phyloP scores from a whole-genome alignment of 2,888 invertebrate species.

The Venustoraphidia nigricollis region DNA sequence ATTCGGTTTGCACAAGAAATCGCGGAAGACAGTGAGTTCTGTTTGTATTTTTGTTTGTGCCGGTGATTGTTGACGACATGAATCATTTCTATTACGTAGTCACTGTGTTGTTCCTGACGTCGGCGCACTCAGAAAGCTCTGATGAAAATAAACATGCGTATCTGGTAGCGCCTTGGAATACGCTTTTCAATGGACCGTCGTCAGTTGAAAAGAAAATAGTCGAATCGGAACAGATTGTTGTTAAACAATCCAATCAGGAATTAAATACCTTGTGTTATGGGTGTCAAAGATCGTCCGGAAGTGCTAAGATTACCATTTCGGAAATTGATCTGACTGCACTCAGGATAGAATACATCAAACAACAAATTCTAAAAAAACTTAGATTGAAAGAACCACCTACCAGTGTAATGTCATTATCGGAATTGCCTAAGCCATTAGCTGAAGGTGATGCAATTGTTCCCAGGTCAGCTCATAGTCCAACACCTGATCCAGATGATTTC shows the following conservation, averaged over 20 bases:
- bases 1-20: no score
- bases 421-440: slow-evolving; percentile 59
- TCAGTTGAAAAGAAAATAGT: background rate
- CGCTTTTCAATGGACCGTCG: background rate
- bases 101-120: no score
- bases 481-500: slow-evolving; percentile 54
- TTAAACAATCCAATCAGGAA: background rate
- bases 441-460: slow-evolving; percentile 48
- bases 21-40: no score
- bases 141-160: background rate
- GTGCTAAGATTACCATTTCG: slow-evolving; percentile 13
- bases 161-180: background rate
- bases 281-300: slow-evolving; percentile 1
- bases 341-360: slow-evolving; percentile 67
- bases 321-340: slow-evolving; percentile 49
- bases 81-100: no score
- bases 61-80: no score
- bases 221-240: background rate
- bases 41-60: no score
- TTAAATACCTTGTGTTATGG: slow-evolving; percentile 3
- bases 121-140: no score
- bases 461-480: slow-evolving; percentile 38
- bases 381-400: slow-evolving; percentile 59
- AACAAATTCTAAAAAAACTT: slow-evolving; percentile 69
- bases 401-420: slow-evolving; percentile 40